Evolutionary conservation across 2,113 vertebrate genomes (phyloP), one percentile per base, ranked within the genome.

Genomic region (Lophotis ruficrista): DNA sequence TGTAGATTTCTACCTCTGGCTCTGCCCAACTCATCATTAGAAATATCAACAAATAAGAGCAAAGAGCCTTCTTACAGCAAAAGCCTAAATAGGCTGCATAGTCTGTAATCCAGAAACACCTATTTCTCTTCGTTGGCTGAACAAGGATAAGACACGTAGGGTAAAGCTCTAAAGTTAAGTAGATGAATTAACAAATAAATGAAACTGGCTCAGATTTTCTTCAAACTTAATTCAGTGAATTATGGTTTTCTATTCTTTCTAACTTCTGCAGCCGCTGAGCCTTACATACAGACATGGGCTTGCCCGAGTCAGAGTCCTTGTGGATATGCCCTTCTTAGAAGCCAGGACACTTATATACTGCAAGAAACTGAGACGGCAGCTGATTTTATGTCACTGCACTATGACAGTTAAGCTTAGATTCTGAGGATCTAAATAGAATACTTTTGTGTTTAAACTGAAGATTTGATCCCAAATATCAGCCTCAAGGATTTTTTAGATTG

Each of bases 201-300:
- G 10, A 76, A 85, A 38, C 2, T 0, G 2, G 13, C 24, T 72
- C 25, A 64, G 23, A 65, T 69, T 69, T 85, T 83, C 38, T 86
- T 91, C 8, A 1, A 80, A 43, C 22, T 53, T 83, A 18, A 43
- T 35, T 76, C 27, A 35, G 54, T 18, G 56, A 82, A 54, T 58
- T 80, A 48, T 5, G 9, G 8, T 35, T 86, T 79, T 60, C 16
- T 43, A 31, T 51, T 62, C 22, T 82, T 70, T 79, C 51, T 51
- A 50, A 37, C 20, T 54, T 17, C 17, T 82, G n/a, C 48, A 84
- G 17, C 8, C 3, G 2, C 17, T 30, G 31, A 83, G 5, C 4
- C 15, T 76, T 2, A 1, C 6, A 27, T 12, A 43, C 0, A 3
- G 14, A 31, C 3, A 6, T 45, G 28, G 10, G 3, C 0, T 9